Conservation (phyloP, 2,113 vertebrate genomes). For the Nyctereutes procyonoides region DNA sequence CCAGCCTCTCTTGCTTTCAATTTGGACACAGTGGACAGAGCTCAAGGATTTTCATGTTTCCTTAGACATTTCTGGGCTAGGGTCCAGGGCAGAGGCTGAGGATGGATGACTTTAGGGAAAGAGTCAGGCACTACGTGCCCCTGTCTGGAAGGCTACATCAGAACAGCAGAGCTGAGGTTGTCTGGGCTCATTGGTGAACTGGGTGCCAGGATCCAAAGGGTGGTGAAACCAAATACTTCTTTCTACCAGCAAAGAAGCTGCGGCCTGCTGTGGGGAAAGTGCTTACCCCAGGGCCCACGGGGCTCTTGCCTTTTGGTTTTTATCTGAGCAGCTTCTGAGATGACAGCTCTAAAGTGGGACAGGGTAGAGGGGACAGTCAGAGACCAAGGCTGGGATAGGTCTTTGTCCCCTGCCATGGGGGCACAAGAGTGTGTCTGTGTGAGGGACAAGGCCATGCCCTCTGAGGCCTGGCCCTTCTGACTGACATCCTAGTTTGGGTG, state of each 20-base stretch:
- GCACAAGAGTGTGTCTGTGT: background rate
- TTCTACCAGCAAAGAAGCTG: background rate
- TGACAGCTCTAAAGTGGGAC: background rate
- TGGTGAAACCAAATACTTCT: background rate
- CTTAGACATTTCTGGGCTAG: conserved; percentile 71
- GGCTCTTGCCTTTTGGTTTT: background rate
- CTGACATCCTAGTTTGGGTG: background rate
- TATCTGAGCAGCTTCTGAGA: background rate
- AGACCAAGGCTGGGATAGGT: background rate
- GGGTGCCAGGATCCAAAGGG: fast-evolving
- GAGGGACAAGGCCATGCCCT: background rate
- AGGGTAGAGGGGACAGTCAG: fast-evolving
- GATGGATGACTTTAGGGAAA: background rate
- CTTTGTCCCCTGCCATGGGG: background rate
- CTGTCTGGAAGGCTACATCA: background rate
- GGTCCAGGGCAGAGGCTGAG: background rate
- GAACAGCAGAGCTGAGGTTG: background rate
- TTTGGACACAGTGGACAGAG: conserved; percentile 70
- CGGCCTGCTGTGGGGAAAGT: background rate
- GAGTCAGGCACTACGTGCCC: too few species aligned
- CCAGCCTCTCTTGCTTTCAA: conserved; percentile 77
- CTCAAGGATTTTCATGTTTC: conserved; percentile 71
- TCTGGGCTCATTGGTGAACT: background rate
- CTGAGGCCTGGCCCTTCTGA: background rate
- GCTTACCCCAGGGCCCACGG: too few species aligned